phyloP scores from a whole-genome alignment of 2,888 invertebrate species.

The Tachina grossa region DNA sequence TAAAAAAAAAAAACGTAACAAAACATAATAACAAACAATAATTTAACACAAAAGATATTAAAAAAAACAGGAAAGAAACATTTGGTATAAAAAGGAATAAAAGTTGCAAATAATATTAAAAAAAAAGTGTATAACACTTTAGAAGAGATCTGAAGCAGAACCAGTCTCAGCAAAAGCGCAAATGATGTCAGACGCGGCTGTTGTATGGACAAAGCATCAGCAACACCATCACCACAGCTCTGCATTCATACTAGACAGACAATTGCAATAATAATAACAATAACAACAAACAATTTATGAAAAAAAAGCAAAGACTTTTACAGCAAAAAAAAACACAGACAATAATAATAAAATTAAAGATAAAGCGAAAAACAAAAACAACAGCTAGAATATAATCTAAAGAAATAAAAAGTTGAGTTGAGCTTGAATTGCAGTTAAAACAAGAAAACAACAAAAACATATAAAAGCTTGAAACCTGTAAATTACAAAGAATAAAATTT shows the following conservation, averaged over 20 bases:
- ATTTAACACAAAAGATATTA: conserved; percentile 7
- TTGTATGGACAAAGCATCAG: conserved; percentile 65
- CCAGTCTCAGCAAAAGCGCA: conserved; percentile 71
- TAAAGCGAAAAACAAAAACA: conserved; percentile 28
- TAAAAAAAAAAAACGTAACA: conserved; percentile 42
- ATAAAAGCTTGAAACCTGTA: conserved; percentile 47
- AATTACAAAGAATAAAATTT: conserved; percentile 27
- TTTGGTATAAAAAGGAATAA: conserved; percentile 30
- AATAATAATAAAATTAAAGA: background rate
- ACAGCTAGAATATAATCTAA: conserved; percentile 2
- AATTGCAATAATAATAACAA: conserved; percentile 40
- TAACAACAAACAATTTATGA: conserved; percentile 19
- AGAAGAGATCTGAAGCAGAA: conserved; percentile 70
- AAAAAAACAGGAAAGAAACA: conserved; percentile 34
- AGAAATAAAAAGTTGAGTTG: conserved; percentile 28
- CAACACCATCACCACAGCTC: conserved; percentile 72
- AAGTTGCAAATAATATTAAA: background rate
- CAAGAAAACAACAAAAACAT: background rate
- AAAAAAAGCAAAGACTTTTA: conserved; percentile 46
- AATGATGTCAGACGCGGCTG: conserved; percentile 75
- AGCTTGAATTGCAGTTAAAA: conserved; percentile 56
- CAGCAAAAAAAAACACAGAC: background rate
- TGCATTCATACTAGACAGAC: conserved; percentile 49
- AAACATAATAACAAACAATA: conserved; percentile 33
- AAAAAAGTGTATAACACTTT: conserved; percentile 65